A percentile compares a stretch with the other conserved stretches of the same genome.
These are phyloP conservation scores for Drosophila limbata DNA, from an alignment of 2,888 invertebrate species.

Conservation along the genomic window DNA sequence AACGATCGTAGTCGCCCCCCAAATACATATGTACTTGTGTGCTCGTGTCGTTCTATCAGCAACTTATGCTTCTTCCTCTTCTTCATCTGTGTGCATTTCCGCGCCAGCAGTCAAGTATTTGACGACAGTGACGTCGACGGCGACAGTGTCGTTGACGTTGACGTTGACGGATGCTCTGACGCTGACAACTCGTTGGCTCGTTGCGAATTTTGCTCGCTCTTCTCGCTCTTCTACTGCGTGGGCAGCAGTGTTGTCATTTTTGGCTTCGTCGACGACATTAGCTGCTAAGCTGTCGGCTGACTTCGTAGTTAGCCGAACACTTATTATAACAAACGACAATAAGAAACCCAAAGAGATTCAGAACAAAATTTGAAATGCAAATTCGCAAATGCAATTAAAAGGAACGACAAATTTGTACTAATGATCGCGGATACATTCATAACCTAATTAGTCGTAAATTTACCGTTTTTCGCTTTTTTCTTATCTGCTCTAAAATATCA, in stretches of 20 bases:
- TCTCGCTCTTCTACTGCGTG: not conserved
- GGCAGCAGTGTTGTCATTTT: not conserved
- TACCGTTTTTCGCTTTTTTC: not conserved
- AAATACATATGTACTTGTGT: not conserved
- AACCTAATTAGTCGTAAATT: not conserved
- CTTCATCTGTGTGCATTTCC: constrained; percentile 22
- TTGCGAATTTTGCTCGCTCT: not conserved
- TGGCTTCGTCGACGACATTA: constrained; percentile 1
- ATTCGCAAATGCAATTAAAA: constrained; percentile 2
- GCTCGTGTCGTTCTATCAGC: not conserved
- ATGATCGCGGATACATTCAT: not conserved
- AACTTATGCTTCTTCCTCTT: not conserved
- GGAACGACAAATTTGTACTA: not conserved
- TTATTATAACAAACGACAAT: not conserved
- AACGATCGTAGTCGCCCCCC: not conserved
- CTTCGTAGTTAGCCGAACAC: constrained; percentile 2
- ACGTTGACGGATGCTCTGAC: constrained; percentile 17
- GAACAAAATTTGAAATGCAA: not conserved
- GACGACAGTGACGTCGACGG: not conserved
- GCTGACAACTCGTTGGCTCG: constrained; percentile 28
- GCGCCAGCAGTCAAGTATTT: not conserved
- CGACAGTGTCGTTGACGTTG: constrained; percentile 9
- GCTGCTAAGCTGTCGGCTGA: not conserved
- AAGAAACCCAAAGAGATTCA: not conserved
- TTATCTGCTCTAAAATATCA: not conserved